Conservation (phyloP, 2,888 invertebrate genomes). For the Serripes groenlandicus region DNA sequence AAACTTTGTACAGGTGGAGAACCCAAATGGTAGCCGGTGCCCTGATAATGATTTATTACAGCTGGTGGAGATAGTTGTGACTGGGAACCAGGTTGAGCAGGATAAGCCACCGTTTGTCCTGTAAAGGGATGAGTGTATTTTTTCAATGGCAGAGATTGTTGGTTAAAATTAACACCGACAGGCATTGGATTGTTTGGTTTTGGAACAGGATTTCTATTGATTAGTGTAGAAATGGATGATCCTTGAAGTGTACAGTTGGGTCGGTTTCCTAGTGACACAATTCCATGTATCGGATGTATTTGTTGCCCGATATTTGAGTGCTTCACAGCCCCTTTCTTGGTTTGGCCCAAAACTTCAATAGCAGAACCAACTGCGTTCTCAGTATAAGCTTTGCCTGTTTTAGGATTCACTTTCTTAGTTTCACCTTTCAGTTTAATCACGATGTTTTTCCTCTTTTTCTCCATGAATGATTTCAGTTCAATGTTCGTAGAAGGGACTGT, state of each 20-base stretch:
- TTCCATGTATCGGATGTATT: conserved; percentile 43
- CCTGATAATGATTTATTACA: neutral
- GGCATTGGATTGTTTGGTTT: conserved; percentile 14
- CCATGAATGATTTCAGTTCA: conserved; percentile 63
- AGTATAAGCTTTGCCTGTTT: conserved; percentile 59
- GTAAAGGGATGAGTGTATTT: conserved; percentile 49
- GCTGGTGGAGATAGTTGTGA: neutral
- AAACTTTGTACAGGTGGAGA: neutral
- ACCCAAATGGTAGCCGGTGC: neutral
- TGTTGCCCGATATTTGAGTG: neutral
- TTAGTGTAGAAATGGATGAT: conserved; percentile 27
- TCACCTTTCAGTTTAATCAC: conserved; percentile 63
- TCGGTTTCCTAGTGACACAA: neutral
- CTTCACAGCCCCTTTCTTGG: neutral
- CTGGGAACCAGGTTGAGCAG: neutral
- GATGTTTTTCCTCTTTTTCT: conserved; percentile 65
- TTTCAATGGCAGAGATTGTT: neutral
- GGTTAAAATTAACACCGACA: neutral
- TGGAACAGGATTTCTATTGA: conserved; percentile 17
- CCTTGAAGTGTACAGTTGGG: neutral
- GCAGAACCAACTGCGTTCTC: conserved; percentile 45
- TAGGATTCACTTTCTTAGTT: conserved; percentile 47
- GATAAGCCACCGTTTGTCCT: conserved; percentile 36
- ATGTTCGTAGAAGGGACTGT: conserved; percentile 10
- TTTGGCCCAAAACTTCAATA: conserved; percentile 55